phyloP scores from a whole-genome alignment of 2,797 vertebrate species.

The Anabas testudineus region DNA sequence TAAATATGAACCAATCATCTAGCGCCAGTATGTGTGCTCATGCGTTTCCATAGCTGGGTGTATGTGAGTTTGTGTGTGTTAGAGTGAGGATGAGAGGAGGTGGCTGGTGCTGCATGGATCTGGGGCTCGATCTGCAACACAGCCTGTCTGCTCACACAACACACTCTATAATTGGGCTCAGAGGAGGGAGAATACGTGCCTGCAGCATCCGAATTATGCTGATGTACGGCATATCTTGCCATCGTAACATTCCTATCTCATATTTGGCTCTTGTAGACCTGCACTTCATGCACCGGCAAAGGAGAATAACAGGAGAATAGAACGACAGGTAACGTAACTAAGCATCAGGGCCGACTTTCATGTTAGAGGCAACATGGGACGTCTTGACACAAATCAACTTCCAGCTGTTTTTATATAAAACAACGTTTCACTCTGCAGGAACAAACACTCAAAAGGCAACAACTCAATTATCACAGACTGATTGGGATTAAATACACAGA shows the following conservation, averaged over 20 bases:
- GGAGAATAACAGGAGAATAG: neutral
- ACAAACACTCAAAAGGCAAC: conserved; percentile 4
- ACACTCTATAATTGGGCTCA: conserved; percentile 73
- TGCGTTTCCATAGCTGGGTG: conserved; percentile 19
- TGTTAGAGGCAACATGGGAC: conserved; percentile 1
- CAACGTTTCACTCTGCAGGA: neutral
- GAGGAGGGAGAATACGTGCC: conserved; percentile 58
- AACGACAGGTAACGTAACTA: neutral
- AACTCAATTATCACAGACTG: neutral
- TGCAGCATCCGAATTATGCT: conserved; percentile 63
- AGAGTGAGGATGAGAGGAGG: conserved; percentile 27
- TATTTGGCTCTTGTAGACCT: conserved; percentile 15
- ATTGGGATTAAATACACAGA: too few relatives aligned
- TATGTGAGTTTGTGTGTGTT: conserved; percentile 38
- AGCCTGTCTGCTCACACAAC: conserved; percentile 58
- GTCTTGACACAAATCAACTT: conserved; percentile 8
- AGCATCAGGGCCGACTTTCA: neutral
- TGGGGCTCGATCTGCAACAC: conserved; percentile 44
- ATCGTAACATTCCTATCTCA: conserved; percentile 35
- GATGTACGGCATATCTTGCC: conserved; percentile 60
- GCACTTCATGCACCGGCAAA: neutral
- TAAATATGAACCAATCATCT: conserved; percentile 33
- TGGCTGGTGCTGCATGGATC: conserved; percentile 44
- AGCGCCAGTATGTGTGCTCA: neutral
- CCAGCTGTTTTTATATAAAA: neutral